phyloP scores from a whole-genome alignment of 1,140 invertebrate genomes.

The Drosophila obscura region DNA sequence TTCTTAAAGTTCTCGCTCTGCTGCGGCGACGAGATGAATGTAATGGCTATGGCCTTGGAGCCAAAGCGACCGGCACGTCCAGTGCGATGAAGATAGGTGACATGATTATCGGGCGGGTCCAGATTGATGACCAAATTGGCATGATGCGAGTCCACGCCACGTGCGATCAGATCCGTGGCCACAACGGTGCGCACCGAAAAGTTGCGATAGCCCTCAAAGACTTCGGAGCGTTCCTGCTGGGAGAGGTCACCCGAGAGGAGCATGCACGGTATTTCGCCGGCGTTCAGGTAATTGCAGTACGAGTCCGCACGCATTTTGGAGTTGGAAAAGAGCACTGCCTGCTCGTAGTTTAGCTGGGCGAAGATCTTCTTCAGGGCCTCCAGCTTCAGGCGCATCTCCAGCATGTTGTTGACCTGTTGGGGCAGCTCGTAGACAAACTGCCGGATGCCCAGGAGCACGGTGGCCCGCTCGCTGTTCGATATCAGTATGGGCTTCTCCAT shows the following conservation, averaged over 20 bases:
- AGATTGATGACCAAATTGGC: conserved; percentile 97
- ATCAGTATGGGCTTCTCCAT: conserved; percentile 92
- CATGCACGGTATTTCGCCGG: conserved; percentile 86
- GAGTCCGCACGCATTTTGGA: conserved; percentile 91
- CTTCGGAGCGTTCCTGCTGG: conserved; percentile 90
- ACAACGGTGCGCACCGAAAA: conserved; percentile 93
- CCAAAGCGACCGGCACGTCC: conserved; percentile 97
- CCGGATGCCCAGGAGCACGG: conserved; percentile 89
- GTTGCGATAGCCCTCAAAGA: conserved; percentile 90
- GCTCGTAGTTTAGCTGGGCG: conserved; percentile 90
- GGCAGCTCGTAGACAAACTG: conserved; percentile 89
- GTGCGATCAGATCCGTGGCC: conserved; percentile 94
- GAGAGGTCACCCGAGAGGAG: conserved; percentile 91
- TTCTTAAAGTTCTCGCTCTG: conserved; percentile 86
- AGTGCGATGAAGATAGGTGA: conserved; percentile 97
- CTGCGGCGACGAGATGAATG: conserved; percentile 85
- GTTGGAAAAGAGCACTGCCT: conserved; percentile 96
- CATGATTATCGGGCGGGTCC: conserved; percentile 91
- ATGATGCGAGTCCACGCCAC: conserved; percentile 95
- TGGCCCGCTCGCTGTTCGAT: conserved; percentile 86
- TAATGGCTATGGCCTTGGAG: conserved; percentile 89
- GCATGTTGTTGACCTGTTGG: conserved; percentile 86
- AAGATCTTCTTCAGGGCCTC: conserved; percentile 89
- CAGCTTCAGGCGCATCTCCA: conserved; percentile 89
- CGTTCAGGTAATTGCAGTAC: conserved; percentile 88